Conservation (phyloP, 2,888 invertebrate genomes). For the Odontocolon sp. region DNA sequence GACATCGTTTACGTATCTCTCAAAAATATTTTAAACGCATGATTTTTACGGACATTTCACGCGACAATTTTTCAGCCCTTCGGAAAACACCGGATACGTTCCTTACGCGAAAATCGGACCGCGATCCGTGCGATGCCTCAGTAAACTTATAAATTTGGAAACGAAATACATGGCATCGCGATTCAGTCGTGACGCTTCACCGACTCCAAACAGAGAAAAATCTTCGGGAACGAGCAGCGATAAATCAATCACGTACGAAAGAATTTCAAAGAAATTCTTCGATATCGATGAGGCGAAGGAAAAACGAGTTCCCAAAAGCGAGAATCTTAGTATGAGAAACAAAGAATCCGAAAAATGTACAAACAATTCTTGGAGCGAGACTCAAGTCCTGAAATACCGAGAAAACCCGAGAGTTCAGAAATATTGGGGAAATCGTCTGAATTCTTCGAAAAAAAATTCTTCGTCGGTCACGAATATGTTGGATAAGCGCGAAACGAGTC, state of each 20-base stretch:
- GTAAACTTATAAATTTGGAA: constrained; percentile 62
- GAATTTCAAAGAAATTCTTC: constrained; percentile 18
- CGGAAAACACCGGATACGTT: constrained; percentile 50
- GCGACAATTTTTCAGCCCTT: constrained; percentile 60
- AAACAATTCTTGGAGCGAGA: constrained; percentile 40
- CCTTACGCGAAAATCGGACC: constrained; percentile 53
- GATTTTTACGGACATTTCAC: not conserved
- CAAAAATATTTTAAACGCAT: not conserved
- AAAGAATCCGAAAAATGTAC: not conserved
- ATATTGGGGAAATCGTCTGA: not conserved
- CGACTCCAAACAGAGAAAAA: constrained; percentile 54
- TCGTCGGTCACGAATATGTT: too few species aligned
- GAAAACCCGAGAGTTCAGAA: too few species aligned
- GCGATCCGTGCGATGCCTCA: constrained; percentile 57
- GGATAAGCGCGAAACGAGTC: too few species aligned
- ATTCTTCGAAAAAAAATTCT: not conserved
- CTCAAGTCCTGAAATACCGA: constrained; percentile 33
- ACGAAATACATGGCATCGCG: constrained; percentile 57
- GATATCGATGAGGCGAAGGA: constrained; percentile 21
- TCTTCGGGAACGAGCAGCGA: constrained; percentile 61
- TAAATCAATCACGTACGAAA: constrained; percentile 47
- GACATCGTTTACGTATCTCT: too few species aligned
- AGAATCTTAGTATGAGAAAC: constrained; percentile 49
- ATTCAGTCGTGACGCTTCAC: constrained; percentile 52
- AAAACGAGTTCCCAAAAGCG: constrained; percentile 47